Conservation (phyloP, 2,113 vertebrate genomes). For the Meleagris gallopavo region DNA sequence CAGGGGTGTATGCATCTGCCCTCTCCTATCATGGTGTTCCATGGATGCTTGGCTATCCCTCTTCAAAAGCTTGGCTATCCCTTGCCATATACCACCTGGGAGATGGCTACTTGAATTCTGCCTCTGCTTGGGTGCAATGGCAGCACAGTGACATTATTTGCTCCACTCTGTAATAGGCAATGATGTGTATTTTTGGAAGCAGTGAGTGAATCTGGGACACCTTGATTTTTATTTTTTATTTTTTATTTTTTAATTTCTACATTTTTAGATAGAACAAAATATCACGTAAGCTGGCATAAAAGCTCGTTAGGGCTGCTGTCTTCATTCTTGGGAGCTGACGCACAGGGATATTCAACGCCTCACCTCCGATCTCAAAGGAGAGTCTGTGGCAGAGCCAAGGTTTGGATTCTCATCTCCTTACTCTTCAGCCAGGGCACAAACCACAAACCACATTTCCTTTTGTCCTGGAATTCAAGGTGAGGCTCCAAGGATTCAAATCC, state of each 20-base stretch:
- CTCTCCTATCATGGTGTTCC: background rate
- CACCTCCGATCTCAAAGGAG: background rate
- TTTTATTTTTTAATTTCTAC: background rate
- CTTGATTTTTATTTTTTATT: too few species aligned
- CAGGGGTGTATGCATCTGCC: accelerated
- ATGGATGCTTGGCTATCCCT: background rate
- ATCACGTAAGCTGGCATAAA: background rate
- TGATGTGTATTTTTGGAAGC: background rate
- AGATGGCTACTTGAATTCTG: background rate
- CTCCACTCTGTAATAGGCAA: background rate
- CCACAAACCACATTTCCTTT: constrained; percentile 48
- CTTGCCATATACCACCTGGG: background rate
- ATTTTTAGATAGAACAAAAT: background rate
- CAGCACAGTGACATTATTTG: background rate
- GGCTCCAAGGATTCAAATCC: background rate
- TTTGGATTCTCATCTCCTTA: constrained; percentile 25
- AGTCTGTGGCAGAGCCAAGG: constrained; percentile 22
- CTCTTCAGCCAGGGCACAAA: constrained; percentile 4
- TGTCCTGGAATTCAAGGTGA: constrained; percentile 58
- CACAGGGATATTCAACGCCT: background rate
- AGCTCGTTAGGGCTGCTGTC: background rate
- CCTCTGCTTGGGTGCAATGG: background rate
- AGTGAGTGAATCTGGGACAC: background rate
- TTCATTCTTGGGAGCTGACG: constrained; percentile 2
- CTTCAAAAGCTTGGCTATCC: background rate